phyloP scores from a whole-genome alignment of 1,140 invertebrate genomes.

The Acyrthosiphon pisum region DNA sequence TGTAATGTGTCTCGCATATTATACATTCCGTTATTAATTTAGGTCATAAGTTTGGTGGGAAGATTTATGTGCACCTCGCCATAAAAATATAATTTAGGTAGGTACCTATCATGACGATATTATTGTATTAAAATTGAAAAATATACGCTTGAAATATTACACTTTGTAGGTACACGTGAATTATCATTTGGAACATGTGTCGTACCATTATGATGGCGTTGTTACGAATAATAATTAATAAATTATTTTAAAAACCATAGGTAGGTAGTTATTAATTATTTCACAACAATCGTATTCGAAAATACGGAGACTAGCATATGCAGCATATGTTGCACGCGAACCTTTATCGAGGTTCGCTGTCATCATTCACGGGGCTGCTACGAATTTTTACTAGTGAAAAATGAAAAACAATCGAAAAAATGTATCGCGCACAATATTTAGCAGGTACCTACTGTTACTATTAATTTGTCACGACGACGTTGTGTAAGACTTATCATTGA shows the following conservation, averaged over 20 bases:
- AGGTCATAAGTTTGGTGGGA: too few species aligned
- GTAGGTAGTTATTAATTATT: background rate
- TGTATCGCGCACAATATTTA: background rate
- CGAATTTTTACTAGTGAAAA: background rate
- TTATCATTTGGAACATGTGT: background rate
- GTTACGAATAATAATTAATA: too few species aligned
- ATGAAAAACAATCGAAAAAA: background rate
- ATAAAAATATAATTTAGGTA: too few species aligned
- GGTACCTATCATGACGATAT: too few species aligned
- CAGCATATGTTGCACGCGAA: background rate
- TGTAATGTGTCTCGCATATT: too few species aligned
- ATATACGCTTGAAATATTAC: background rate
- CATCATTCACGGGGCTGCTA: background rate
- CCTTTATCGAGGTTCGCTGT: background rate
- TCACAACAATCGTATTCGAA: background rate
- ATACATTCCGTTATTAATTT: too few species aligned
- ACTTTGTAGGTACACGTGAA: background rate
- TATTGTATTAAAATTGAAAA: background rate
- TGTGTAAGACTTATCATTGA: background rate
- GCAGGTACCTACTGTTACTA: too few species aligned
- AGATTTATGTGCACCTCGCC: too few species aligned
- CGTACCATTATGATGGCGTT: background rate
- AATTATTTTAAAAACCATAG: too few species aligned
- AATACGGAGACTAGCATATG: background rate
- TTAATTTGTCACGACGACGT: background rate